Base-by-base conservation (phyloP, 1,140 invertebrate species). In the Ostrea edulis region DNA sequence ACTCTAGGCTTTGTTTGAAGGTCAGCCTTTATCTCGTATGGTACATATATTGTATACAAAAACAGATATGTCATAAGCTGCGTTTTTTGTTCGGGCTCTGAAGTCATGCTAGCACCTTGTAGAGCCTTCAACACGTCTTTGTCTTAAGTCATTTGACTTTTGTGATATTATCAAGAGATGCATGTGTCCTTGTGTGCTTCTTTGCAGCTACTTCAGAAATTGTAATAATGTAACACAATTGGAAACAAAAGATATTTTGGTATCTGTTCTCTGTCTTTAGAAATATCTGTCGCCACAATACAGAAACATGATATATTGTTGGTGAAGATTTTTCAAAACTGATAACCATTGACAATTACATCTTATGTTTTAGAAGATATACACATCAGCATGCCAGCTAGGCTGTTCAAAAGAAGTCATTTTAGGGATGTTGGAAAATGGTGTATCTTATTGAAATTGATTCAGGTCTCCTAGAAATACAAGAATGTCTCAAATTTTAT, bases 241-340 rank as follows among this genome's bases (percentile, higher is more conserved):
- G 22, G 11, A 77, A 77, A 77, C 68, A 77, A 77, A 71, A 77
- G 68, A 77, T 29, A 35, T 77, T 22, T 77, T 77, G 68, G 68
- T 77, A 77, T 77, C 68, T 77, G 25, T 77, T 29, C 25, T 35
- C 8, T 9, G 4, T 25, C 68, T 77, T 29, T 77, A 35, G 68
- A 77, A 77, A 77, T 77, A 25, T 25, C 25, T 77, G 68, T 77
- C 68, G 25, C 68, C 68, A 77, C 68, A 35, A 35, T 35, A 29
- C 9, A 77, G 68, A 77, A 77, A 77, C 68, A 35, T 77, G 68
- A 77, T 77, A 77, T 77, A 77, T 77, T 77, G 25, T 77, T 77
- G 22, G 68, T 77, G 8, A 77, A 77, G 68, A 77, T 77, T 77
- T 35, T 14, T 35, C 29, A 35, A 77, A 77, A 77, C 68, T 77